Percentiles rank a stretch among this genome's conserved stretches.
These are phyloP conservation scores for Crocodylus rhombifer DNA, from an alignment of 2,797 vertebrate genomes.

Conservation along the genomic window DNA sequence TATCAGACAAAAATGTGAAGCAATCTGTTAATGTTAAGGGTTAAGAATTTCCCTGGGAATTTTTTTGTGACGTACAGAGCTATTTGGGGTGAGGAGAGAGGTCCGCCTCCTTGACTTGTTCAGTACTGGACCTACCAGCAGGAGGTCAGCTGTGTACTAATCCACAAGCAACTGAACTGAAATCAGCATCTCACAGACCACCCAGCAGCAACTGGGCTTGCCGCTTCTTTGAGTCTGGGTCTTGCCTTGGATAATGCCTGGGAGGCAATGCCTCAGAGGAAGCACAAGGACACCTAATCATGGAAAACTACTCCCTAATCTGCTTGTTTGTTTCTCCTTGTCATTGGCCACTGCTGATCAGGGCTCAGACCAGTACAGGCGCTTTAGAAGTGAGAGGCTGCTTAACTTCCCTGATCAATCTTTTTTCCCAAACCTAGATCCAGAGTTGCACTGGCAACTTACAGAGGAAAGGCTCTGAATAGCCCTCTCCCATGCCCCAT, in stretches of 20 bases:
- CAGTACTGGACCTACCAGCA: background rate
- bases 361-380: background rate
- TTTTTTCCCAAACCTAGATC: background rate
- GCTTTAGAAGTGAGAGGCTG: background rate
- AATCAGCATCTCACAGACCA: background rate
- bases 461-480: background rate
- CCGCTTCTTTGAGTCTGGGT: accelerated
- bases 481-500: background rate
- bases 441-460: background rate
- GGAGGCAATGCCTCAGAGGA: background rate
- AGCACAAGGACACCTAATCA: background rate
- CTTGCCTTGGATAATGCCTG: background rate
- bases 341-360: background rate
- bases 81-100: background rate
- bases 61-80: background rate
- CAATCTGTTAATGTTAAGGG: constrained; percentile 3
- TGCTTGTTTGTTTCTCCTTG: background rate
- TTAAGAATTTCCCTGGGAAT: background rate
- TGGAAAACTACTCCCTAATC: background rate
- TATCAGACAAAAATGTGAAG: background rate
- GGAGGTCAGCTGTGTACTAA: background rate
- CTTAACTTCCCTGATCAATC: background rate
- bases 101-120: background rate
- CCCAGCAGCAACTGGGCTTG: background rate
- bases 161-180: background rate